Percentiles rank a stretch among this genome's conserved stretches.
phyloP scores from a whole-genome alignment of 2,113 vertebrate species.

The Ceyx margarethae region DNA sequence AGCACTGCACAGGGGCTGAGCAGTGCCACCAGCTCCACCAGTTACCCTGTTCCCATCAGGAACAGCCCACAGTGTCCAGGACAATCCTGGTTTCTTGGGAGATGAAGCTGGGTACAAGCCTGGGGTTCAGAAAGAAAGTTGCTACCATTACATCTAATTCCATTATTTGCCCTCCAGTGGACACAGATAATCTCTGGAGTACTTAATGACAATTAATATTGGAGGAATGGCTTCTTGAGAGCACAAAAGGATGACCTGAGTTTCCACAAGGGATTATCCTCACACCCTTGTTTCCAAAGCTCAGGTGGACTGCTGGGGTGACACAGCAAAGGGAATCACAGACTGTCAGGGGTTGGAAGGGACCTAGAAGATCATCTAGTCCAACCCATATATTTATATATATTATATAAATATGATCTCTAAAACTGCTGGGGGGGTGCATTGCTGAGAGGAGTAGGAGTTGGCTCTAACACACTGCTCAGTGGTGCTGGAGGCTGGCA shows the following conservation, averaged over 20 bases:
- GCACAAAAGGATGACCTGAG: background rate
- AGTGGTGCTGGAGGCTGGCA: background rate
- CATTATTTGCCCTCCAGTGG: background rate
- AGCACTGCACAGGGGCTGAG: background rate
- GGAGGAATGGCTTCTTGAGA: background rate
- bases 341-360: background rate
- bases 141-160: background rate
- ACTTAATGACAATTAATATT: background rate
- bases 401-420: background rate
- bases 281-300: background rate
- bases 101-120: background rate
- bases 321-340: background rate
- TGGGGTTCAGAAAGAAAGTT: background rate
- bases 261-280: background rate
- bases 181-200: background rate
- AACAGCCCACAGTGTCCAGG: background rate
- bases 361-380: too few relatives aligned
- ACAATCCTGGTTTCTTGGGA: background rate
- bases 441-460: background rate
- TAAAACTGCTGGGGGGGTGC: background rate
- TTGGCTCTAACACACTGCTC: background rate
- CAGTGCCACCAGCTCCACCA: background rate
- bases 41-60: background rate
- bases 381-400: too few relatives aligned
- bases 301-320: fast-evolving